Conservation (phyloP, 30 jellyfish, hydroid and myxozoan genomes). For the Cassiopea andromeda region DNA sequence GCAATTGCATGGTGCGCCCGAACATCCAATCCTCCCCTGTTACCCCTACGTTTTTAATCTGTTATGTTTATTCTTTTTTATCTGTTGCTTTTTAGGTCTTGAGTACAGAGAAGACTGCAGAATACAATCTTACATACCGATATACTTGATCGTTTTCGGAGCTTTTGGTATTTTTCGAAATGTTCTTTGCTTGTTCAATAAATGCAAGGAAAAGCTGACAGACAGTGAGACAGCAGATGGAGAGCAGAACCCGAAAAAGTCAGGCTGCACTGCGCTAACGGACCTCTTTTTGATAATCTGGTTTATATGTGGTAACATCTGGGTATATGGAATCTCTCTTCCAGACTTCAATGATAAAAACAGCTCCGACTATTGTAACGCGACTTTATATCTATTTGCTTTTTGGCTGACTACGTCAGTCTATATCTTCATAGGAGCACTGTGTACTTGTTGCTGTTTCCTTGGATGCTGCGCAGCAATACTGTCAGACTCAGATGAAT, state of each 20-base stretch:
- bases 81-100: constrained; percentile 50
- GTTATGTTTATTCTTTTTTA: background rate
- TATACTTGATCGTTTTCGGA: constrained; percentile 72
- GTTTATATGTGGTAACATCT: constrained; percentile 83
- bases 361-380: constrained; percentile 51
- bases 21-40: background rate
- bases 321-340: constrained; percentile 59
- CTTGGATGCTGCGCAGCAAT: constrained; percentile 36
- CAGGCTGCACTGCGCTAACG: constrained; percentile 25
- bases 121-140: constrained; percentile 65
- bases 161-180: constrained; percentile 50
- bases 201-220: background rate
- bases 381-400: constrained; percentile 49
- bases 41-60: background rate
- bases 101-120: constrained; percentile 48
- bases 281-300: constrained; percentile 73
- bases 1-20: too few species aligned
- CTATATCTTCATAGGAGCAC: constrained; percentile 43
- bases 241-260: constrained; percentile 15
- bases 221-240: constrained; percentile 19
- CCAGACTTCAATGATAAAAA: constrained; percentile 28
- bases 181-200: constrained; percentile 13
- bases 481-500: constrained; percentile 11
- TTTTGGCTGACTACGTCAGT: constrained; percentile 72
- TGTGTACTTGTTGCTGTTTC: constrained; percentile 63